Evolutionary conservation across 2,113 vertebrate genomes (phyloP).

Genomic region (Hassar affinis): DNA sequence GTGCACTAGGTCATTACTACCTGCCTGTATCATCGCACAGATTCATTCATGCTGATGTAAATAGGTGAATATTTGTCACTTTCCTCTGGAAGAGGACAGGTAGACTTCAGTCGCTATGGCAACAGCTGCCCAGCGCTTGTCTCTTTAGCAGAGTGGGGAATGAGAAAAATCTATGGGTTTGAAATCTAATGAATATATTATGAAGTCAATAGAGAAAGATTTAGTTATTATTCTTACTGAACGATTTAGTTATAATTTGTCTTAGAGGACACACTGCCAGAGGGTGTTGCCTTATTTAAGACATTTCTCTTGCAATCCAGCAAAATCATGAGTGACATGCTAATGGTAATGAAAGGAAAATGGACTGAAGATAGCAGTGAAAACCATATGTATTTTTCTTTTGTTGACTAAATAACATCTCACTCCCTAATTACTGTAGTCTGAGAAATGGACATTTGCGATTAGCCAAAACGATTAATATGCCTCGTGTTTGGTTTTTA

Average conservation of each 20-base stretch:
- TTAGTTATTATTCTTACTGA: slow-evolving; percentile 35
- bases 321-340: background rate
- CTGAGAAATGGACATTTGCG: slow-evolving; percentile 19
- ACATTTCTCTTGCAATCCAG: background rate
- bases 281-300: slow-evolving; percentile 19
- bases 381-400: slow-evolving; percentile 19
- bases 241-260: slow-evolving; percentile 36
- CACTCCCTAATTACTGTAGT: background rate
- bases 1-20: slow-evolving; percentile 17
- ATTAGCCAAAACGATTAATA: slow-evolving; percentile 24
- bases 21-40: slow-evolving; percentile 19
- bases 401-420: slow-evolving; percentile 8
- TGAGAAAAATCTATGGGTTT: slow-evolving; percentile 38
- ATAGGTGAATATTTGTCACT: slow-evolving; percentile 40
- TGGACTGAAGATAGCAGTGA: background rate
- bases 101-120: slow-evolving; percentile 44
- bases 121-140: slow-evolving; percentile 44
- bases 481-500: background rate
- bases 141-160: slow-evolving; percentile 37
- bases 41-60: slow-evolving; percentile 44
- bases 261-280: slow-evolving; percentile 26
- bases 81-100: slow-evolving; percentile 36
- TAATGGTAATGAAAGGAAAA: slow-evolving; percentile 12
- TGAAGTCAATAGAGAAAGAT: slow-evolving; percentile 41
- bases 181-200: slow-evolving; percentile 54